A percentile compares a stretch with the other conserved stretches of the same genome.
These are phyloP conservation scores for Proctacanthus coquilletti DNA, from an alignment of 1,140 invertebrate species.

Conservation along the genomic window DNA sequence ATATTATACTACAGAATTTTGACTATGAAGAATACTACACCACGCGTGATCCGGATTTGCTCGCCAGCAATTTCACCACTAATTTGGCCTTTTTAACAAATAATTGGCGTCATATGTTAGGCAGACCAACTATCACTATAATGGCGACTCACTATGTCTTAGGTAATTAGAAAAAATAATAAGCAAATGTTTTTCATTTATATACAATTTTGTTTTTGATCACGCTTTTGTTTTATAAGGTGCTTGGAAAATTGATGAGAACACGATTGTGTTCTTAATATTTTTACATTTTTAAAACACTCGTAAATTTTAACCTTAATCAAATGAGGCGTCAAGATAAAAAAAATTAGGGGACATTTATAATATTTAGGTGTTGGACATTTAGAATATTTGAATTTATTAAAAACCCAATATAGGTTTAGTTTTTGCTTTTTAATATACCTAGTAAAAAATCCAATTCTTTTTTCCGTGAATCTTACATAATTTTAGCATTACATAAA, in stretches of 20 bases:
- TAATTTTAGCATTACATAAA: not conserved
- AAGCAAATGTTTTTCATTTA: conserved; percentile 3
- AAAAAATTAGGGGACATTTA: too few species aligned
- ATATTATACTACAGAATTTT: conserved; percentile 54
- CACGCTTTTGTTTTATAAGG: conserved; percentile 2
- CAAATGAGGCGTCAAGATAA: too few species aligned
- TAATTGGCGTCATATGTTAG: conserved; percentile 83
- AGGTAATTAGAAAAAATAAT: conserved; percentile 40
- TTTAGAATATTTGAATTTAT: too few species aligned
- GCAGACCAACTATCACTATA: conserved; percentile 73
- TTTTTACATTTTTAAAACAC: too few species aligned
- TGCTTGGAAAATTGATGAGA: not conserved
- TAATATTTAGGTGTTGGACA: too few species aligned
- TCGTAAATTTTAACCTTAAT: too few species aligned
- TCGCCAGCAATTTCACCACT: conserved; percentile 73
- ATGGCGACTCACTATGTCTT: conserved; percentile 61
- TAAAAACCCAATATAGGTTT: too few species aligned
- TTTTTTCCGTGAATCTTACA: not conserved
- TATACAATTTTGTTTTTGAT: too few species aligned
- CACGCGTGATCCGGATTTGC: conserved; percentile 74
- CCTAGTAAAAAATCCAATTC: too few species aligned
- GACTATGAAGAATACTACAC: conserved; percentile 88
- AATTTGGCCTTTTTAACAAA: conserved; percentile 84
- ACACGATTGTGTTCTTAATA: too few species aligned
- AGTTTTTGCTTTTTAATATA: too few species aligned